Percentiles rank a stretch among this genome's conserved stretches.
phyloP scores from a whole-genome alignment of 2,888 invertebrate genomes.

The Orchestes rusci region DNA sequence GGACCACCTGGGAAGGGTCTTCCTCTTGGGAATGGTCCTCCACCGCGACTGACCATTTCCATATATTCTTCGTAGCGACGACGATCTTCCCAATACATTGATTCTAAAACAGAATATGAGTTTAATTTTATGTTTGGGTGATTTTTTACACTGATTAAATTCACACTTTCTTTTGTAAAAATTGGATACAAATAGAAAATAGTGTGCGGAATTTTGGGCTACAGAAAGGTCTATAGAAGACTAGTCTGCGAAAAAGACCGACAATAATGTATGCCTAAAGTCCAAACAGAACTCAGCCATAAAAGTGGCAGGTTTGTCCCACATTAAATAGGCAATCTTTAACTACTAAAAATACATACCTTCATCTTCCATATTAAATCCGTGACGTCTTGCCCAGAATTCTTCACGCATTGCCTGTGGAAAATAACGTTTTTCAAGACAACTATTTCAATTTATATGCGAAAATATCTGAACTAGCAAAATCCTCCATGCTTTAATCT shows the following conservation, averaged over 20 bases:
- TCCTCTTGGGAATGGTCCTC: conserved; percentile 48
- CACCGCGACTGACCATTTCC: conserved; percentile 63
- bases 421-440: not conserved
- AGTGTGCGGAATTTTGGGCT: too few species aligned
- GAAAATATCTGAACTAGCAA: conserved; percentile 26
- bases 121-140: too few species aligned
- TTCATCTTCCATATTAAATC: conserved; percentile 56
- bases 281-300: too few species aligned
- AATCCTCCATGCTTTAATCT: conserved; percentile 27
- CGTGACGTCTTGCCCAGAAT: conserved; percentile 58
- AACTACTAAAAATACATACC: conserved; percentile 48
- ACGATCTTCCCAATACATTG: conserved; percentile 82
- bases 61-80: conserved; percentile 68
- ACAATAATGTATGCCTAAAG: too few species aligned
- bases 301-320: too few species aligned
- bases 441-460: conserved; percentile 1
- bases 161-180: too few species aligned
- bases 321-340: too few species aligned
- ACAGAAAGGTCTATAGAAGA: too few species aligned
- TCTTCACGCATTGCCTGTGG: conserved; percentile 56
- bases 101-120: conserved; percentile 44
- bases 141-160: too few species aligned
- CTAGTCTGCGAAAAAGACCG: too few species aligned
- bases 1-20: conserved; percentile 41
- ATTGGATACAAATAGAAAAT: too few species aligned